Evolutionary conservation across 2,113 vertebrate species (phyloP).

Genomic region (Turnix velox): DNA sequence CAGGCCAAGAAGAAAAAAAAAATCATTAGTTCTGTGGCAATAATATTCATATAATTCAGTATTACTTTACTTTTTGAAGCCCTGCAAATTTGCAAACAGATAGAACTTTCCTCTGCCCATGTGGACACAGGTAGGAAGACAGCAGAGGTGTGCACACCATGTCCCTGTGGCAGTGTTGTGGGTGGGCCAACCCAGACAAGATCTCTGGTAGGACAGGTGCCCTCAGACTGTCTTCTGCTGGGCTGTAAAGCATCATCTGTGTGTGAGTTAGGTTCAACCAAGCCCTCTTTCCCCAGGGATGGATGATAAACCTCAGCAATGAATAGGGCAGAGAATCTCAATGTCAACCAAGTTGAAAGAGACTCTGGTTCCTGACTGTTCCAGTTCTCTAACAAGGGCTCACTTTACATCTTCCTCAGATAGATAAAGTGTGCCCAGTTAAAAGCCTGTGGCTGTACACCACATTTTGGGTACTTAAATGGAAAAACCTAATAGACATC

Average conservation of each 20-base stretch:
- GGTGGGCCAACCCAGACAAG: fast-evolving
- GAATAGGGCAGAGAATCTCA: not conserved
- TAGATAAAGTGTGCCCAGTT: not conserved
- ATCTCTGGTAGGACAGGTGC: not conserved
- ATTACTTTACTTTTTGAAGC: not conserved
- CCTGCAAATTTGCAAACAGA: not conserved
- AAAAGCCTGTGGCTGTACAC: not conserved
- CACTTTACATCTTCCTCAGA: not conserved
- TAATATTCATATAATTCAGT: not conserved
- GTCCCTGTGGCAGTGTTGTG: not conserved
- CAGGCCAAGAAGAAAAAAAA: not conserved
- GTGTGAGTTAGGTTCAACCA: not conserved
- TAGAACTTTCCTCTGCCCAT: not conserved
- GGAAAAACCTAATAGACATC: not conserved
- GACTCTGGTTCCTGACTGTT: not conserved
- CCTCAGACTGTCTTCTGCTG: not conserved
- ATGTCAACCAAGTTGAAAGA: not conserved
- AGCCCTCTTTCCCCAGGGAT: not conserved
- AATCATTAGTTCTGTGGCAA: not conserved
- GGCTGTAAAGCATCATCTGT: not conserved
- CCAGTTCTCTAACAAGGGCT: not conserved
- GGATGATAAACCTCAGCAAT: not conserved
- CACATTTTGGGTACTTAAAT: not conserved
- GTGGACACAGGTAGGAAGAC: fast-evolving
- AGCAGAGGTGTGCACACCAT: fast-evolving